A percentile compares a stretch with the other conserved stretches of the same genome.
These are phyloP conservation scores for Rhabditoides inermis DNA, from an alignment of 2,888 invertebrate genomes.

Conservation along the genomic window DNA sequence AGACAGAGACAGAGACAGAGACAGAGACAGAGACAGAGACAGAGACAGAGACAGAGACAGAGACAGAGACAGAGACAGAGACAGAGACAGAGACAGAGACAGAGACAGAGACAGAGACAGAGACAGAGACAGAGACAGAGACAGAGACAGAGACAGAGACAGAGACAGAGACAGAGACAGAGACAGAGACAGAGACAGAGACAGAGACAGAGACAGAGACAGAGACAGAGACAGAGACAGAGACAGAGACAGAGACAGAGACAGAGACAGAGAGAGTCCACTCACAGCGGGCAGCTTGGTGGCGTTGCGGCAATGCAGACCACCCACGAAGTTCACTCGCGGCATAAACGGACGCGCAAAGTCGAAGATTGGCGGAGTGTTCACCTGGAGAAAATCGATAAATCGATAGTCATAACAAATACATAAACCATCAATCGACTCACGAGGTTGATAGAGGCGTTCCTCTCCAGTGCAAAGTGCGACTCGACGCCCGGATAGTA, in stretches of 20 bases:
- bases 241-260: background rate
- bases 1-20: too few species aligned
- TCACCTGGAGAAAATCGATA: too few species aligned
- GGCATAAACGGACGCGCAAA: constrained; percentile 52
- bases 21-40: too few species aligned
- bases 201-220: too few species aligned
- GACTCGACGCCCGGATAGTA: constrained; percentile 27
- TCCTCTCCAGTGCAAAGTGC: constrained; percentile 48
- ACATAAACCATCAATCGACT: too few species aligned
- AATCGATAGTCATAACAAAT: too few species aligned
- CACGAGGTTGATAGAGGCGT: constrained; percentile 51
- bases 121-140: too few species aligned
- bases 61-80: too few species aligned
- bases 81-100: too few species aligned
- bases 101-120: too few species aligned
- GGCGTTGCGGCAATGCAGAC: constrained; percentile 48
- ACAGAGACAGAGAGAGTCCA: background rate
- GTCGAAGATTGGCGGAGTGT: constrained; percentile 52
- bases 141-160: background rate
- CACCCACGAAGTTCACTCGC: constrained; percentile 51
- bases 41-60: too few species aligned
- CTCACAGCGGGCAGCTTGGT: constrained; percentile 26
- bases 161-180: background rate
- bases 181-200: background rate
- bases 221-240: background rate